Base-by-base conservation (phyloP, 1,140 invertebrate species). In the Anastrepha obliqua region DNA sequence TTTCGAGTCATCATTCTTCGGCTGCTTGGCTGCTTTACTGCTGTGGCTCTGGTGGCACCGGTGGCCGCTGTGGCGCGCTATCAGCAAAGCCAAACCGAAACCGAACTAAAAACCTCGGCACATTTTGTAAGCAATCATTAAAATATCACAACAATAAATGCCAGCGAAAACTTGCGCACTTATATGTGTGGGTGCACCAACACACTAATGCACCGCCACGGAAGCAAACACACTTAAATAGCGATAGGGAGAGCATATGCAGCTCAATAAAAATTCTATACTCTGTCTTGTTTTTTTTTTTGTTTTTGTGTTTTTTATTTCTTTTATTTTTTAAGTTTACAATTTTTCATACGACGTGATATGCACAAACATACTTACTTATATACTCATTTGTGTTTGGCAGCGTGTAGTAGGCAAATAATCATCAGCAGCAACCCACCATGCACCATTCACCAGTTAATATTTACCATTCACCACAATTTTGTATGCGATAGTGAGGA, bases 401-500 rank as follows among this genome's bases (percentile, higher is more conserved):
- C 29, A 44, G 44, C 70, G 47, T 74, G 39, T 42, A 47, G 70
- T 74, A 74, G 70, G 70, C 70, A 74, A 74, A 74, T 74, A 74
- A 74, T 74, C 70, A 74, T 74, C 70, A 15, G 44, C 44, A 42
- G 42, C 70, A 74, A 74, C 44, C 42, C 70, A 74, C 70, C 70
- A 74, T 74, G 44, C 70, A 74, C 70, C 70, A 74, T 74, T 74
- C 70, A 74, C 70, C 70, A 74, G 70, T 74, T 74, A 74, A 74
- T 74, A 74, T 74, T 74, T 74, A 74, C 70, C 70, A 74, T 74
- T 74, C 70, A 74, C 70, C 70, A 51, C 70, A 74, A 74, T 74
- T 47, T 74, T 74, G 70, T 74, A 51, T 74, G 70, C 70, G 70
- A 74, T 74, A 70, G 70, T 47, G 70, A 51, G 70, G 70, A 51